These are phyloP conservation scores for Euspilapteryx auroguttella DNA, from an alignment of 2,888 invertebrate genomes.

Conservation along the genomic window DNA sequence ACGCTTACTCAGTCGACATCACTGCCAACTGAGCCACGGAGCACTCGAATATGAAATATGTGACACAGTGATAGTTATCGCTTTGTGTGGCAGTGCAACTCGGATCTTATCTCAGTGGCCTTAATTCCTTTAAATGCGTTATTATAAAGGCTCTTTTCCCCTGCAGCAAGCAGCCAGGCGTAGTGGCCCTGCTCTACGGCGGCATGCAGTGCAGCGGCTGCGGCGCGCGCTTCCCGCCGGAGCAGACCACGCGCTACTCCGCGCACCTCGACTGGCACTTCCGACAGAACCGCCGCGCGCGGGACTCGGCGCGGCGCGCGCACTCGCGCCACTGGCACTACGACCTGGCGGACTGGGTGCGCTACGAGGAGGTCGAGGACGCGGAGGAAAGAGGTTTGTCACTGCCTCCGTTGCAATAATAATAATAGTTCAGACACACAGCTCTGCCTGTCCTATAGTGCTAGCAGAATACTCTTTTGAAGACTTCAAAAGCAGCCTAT, in stretches of 20 bases:
- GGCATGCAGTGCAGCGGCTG: constrained; percentile 98
- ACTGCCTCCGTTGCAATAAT: no score
- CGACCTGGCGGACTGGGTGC: constrained; percentile 87
- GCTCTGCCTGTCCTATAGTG: no score
- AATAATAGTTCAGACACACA: no score
- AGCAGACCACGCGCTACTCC: constrained; percentile 86
- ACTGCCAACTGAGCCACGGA: no score
- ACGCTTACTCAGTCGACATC: no score
- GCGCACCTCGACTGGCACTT: constrained; percentile 99
- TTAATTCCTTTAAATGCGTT: no score
- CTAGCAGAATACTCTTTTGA: no score
- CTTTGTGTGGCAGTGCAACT: no score
- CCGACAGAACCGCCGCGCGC: constrained; percentile 86
- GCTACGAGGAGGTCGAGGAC: constrained; percentile 92
- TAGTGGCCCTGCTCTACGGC: constrained; percentile 73
- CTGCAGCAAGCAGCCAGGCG: constrained; percentile 68
- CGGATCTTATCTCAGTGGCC: no score
- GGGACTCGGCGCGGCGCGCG: constrained; percentile 82
- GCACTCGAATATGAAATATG: no score
- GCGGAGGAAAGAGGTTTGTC: constrained; percentile 78
- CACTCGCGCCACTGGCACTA: constrained; percentile 90
- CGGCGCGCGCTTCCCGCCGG: constrained; percentile 90
- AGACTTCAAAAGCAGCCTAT: no score
- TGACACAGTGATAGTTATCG: no score
- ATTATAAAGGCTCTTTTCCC: not conserved